Evolutionary conservation across 2,113 vertebrate species (phyloP).

Genomic region (Siphamia tubifer): DNA sequence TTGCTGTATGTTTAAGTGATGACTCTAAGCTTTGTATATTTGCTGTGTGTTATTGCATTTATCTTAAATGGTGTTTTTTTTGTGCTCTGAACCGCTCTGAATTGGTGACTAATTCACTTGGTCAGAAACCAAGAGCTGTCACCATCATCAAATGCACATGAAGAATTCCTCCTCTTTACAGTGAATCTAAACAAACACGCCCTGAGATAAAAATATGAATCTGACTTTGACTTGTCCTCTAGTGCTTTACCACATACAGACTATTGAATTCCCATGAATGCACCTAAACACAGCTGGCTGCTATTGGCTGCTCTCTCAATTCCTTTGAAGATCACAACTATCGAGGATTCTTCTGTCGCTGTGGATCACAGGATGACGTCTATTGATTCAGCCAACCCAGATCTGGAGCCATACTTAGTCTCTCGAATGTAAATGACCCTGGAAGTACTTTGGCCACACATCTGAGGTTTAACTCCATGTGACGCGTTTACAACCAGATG

Average conservation of each 20-base stretch:
- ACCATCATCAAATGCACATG: slow-evolving; percentile 8
- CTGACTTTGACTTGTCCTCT: slow-evolving; percentile 54
- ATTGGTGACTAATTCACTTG: slow-evolving; percentile 7
- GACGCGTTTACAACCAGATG: not conserved
- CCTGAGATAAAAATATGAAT: slow-evolving; percentile 35
- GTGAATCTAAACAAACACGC: not conserved
- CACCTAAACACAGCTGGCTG: slow-evolving; percentile 33
- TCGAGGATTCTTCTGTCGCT: slow-evolving; percentile 35
- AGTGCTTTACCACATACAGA: slow-evolving; percentile 11
- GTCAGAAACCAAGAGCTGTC: not conserved
- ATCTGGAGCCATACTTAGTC: slow-evolving; percentile 14
- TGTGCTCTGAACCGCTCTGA: not conserved
- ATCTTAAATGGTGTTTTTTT: not conserved
- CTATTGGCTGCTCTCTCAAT: slow-evolving; percentile 39
- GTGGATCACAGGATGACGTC: slow-evolving; percentile 32
- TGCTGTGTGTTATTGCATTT: slow-evolving; percentile 3
- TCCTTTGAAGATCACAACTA: slow-evolving; percentile 53
- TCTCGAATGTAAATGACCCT: slow-evolving; percentile 43
- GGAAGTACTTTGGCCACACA: slow-evolving; percentile 14
- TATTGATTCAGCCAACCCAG: slow-evolving; percentile 47
- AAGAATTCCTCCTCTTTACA: not conserved
- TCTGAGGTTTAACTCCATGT: not conserved
- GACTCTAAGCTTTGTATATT: not conserved
- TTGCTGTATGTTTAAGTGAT: not conserved
- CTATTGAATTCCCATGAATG: slow-evolving; percentile 45